These are phyloP conservation scores for Tetraodon nigroviridis DNA, from an alignment of 2,113 vertebrate genomes.

Conservation along the genomic window DNA sequence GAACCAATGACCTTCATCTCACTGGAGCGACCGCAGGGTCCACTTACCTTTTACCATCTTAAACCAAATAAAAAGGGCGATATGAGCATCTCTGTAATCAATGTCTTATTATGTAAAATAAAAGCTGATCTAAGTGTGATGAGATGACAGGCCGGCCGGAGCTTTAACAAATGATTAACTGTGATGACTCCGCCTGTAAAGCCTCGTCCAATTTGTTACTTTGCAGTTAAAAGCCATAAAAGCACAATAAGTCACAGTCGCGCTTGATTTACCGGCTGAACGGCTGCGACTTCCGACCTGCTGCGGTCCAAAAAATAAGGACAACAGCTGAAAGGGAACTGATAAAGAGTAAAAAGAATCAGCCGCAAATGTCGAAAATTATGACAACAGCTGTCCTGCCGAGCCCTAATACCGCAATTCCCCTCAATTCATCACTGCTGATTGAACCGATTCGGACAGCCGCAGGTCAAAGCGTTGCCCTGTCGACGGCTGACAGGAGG, in stretches of 20 bases:
- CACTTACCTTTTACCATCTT: constrained; percentile 26
- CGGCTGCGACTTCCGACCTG: constrained; percentile 32
- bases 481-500: constrained; percentile 13
- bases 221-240: constrained; percentile 42
- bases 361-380: constrained; percentile 26
- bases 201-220: constrained; percentile 32
- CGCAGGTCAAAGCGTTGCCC: constrained; percentile 26
- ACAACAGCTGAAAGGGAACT: constrained; percentile 1
- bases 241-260: constrained; percentile 37
- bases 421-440: constrained; percentile 33
- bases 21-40: constrained; percentile 3
- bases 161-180: constrained; percentile 37
- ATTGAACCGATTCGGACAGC: constrained; percentile 12
- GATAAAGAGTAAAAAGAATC: constrained; percentile 22
- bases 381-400: constrained; percentile 14
- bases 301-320: constrained; percentile 15
- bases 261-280: constrained; percentile 38
- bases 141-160: too few species aligned
- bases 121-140: not conserved
- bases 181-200: constrained; percentile 33
- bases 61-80: constrained; percentile 20
- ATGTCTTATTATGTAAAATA: constrained; percentile 44
- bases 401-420: constrained; percentile 37
- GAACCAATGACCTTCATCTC: too few species aligned
- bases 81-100: constrained; percentile 45